Evolutionary conservation across 2,888 invertebrate genomes (phyloP).

Genomic region (Heteropelma amictum): DNA sequence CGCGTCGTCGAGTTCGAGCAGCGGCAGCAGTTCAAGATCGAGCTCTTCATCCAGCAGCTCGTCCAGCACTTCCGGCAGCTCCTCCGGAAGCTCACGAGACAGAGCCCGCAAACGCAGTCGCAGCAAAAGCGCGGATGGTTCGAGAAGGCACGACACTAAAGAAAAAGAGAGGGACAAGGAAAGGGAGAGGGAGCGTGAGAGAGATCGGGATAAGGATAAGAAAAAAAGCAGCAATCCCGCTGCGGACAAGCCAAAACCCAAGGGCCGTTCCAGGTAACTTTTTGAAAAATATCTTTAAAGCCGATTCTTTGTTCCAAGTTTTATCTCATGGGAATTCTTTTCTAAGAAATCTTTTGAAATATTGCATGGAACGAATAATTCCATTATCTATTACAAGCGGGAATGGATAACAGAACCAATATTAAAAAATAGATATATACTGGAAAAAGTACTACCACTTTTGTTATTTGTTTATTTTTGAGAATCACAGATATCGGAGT

Average conservation of each 20-base stretch:
- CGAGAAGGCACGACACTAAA: conserved; percentile 77
- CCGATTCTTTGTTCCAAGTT: too few relatives aligned
- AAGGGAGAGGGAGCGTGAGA: conserved; percentile 77
- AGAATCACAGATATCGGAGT: too few relatives aligned
- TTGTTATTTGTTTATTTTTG: too few relatives aligned
- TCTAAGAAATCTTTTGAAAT: not conserved
- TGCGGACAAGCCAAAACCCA: conserved; percentile 75
- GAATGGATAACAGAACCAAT: too few relatives aligned
- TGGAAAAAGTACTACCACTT: too few relatives aligned
- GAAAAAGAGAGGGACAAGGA: conserved; percentile 78
- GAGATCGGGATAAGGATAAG: conserved; percentile 76
- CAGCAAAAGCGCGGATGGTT: conserved; percentile 74
- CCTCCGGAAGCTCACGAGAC: conserved; percentile 81
- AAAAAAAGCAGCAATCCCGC: conserved; percentile 75
- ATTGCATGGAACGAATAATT: too few relatives aligned
- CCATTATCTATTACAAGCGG: too few relatives aligned
- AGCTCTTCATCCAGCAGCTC: conserved; percentile 88
- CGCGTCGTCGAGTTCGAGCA: conserved; percentile 78
- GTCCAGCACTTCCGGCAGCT: conserved; percentile 86
- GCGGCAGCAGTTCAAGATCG: conserved; percentile 81
- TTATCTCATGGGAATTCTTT: not conserved
- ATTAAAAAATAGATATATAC: too few relatives aligned
- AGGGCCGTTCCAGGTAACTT: conserved; percentile 76
- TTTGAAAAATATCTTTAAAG: not conserved
- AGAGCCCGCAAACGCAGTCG: conserved; percentile 81